Base-by-base conservation (phyloP, 2,888 invertebrate genomes). In the Isotomurus palustris region DNA sequence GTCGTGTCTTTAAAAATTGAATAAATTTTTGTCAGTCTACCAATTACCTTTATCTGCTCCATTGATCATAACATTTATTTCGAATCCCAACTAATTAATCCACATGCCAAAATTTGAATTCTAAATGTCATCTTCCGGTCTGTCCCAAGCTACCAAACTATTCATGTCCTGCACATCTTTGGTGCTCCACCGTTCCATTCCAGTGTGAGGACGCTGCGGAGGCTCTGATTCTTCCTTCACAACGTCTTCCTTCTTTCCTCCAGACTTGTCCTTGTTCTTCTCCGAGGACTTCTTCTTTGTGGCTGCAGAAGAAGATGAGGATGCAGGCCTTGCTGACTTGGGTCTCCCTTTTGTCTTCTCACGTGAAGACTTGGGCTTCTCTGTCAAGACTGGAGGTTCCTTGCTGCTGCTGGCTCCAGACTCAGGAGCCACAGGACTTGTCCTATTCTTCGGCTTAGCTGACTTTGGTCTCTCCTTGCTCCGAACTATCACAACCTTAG, bases 101-200 rank as follows among this genome's bases (percentile, higher is more conserved):
- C 32, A 32, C 32, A 32, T 32, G 14, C 14, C 32, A 8, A 8
- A n/a, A 32, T 32, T 14, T 32, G 32, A 32, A 32, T n/a, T 32
- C 32, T 64, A 69, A 59, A 69, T 79, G 69, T 79, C 79, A 67
- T 78, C 77, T 63, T 78, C 77, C 1, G 63, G 62, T 66, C 79
- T 77, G 72, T 82, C 81, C 83, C 82, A 83, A 29, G 83, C 83
- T 64, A 85, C 78, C 72, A 86, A 82, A 70, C 82, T 81, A 75
- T 85, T 86, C 78, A 87, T 86, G 74, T 83, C 83, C 59, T 83
- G 80, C 68, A 86, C 82, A 68, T 80, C 82, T 66, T 82, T 81
- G 40, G 83, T 85, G 75, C 85, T 86, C 86, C 86, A 86, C 0
- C 86, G 83, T 72, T 86, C 84, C 76, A 85, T 84, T 8, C 80